Base-by-base conservation (phyloP, 37 sponge, comb jelly and placozoan species). In the Chondrosia reniformis region DNA sequence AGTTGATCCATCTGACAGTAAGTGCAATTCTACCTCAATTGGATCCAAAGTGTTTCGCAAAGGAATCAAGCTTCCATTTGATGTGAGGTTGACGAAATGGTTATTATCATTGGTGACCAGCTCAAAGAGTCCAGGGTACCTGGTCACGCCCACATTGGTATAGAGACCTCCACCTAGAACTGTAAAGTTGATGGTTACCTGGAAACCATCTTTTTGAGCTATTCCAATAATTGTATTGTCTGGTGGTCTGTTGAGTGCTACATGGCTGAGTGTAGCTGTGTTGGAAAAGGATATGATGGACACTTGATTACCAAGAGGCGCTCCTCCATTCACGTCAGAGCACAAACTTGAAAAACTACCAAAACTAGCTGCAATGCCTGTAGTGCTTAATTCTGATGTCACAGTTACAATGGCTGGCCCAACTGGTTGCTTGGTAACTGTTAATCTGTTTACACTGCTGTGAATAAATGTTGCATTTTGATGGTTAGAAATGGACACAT, bases 151-250 rank as follows among this genome's bases (percentile, higher is more conserved):
- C 2, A 2, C 37, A 55, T 59, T 58, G 63, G 37, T 37, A 31
- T 56, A 55, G 1, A 4, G 13, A 8, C 43, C 38, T 12, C 13
- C 31, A 22, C 6, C 21, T 4, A 67, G 40, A 3, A 81, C 32
- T 30, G 15, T 63, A 64, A 58, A 79, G 44, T 73, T 44, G 12
- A 76, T 46, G 21, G 55, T 57, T 21, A 84, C 41, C 9, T 67
- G 76, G 1, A 32, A n/a, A 28, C 37, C 33, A n/a, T 63, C 41
- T 21, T 13, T 19, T 17, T 77, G 62, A 10, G 57, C 55, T 9
- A 76, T 59, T 19, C 89, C 89, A 31, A 38, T 15, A 4, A 88
- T 76, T 1, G 84, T 84, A 30, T 76, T 46, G 25, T 28, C 5
- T n/a, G 62, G 40, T 4, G 79, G 71, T 12, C 80, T 76, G 21